These are phyloP conservation scores for Odiellus spinosus DNA, from an alignment of 2,888 invertebrate species.

Conservation along the genomic window DNA sequence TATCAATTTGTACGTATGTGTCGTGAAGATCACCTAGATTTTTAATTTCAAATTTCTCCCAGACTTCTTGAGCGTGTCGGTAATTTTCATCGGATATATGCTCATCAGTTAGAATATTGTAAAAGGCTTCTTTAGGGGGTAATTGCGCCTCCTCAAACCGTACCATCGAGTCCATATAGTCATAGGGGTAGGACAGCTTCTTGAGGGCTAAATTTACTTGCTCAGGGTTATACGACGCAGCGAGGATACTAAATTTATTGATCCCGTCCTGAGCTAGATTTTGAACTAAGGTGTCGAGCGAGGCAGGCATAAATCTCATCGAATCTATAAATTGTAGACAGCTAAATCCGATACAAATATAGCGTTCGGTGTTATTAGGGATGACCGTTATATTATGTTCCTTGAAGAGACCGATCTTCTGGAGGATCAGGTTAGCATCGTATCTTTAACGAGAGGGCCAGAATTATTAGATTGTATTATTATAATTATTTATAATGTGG, in stretches of 20 bases:
- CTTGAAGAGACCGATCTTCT: background rate
- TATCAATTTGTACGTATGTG: conserved; percentile 22
- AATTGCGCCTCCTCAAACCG: conserved; percentile 20
- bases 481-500: no score
- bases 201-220: no score
- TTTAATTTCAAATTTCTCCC: conserved; percentile 18
- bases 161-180: conserved; percentile 20
- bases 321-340: conserved; percentile 1
- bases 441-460: background rate
- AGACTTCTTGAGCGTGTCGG: conserved; percentile 18
- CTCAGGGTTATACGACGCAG: background rate
- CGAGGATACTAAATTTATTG: background rate
- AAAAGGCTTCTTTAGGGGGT: conserved; percentile 14
- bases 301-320: conserved; percentile 1
- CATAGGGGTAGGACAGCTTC: conserved; percentile 20
- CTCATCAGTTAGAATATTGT: conserved; percentile 14
- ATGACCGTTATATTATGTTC: background rate
- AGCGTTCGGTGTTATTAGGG: no score
- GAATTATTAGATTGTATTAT: no score
- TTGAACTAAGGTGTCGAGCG: conserved; percentile 1
- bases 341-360: background rate
- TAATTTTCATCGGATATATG: conserved; percentile 13
- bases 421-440: conserved; percentile 1
- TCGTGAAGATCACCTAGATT: conserved; percentile 20
- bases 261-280: background rate